A percentile compares a stretch with the other conserved stretches of the same genome.
phyloP scores from a whole-genome alignment of 23 tunicate species.

The Trididemnum nubilum region DNA sequence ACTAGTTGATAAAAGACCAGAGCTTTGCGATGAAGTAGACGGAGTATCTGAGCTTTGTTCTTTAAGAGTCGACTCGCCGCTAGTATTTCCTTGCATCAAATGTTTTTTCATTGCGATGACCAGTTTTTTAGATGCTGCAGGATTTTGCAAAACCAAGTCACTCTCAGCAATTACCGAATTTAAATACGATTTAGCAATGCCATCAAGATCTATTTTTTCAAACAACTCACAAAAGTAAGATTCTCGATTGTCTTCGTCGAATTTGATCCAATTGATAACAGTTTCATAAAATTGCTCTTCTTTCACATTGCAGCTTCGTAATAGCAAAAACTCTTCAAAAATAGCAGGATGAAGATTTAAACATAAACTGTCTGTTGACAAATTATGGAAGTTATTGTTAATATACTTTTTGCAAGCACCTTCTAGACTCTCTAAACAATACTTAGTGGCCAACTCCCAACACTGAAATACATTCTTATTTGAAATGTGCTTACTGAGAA shows the following conservation, averaged over 20 bases:
- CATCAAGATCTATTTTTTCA: not conserved
- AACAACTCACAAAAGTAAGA: not conserved
- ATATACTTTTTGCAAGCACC: not conserved
- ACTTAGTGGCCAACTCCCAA: not conserved
- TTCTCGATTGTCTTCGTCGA: not conserved
- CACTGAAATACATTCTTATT: not conserved
- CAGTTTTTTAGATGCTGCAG: not conserved
- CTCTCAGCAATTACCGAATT: not conserved
- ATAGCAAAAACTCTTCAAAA: not conserved
- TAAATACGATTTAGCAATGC: not conserved
- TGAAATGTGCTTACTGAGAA: not conserved
- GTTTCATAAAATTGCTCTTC: constrained; percentile 1
- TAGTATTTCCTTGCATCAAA: no score
- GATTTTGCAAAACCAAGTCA: constrained; percentile 3
- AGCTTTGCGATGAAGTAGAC: not conserved
- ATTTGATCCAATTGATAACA: not conserved
- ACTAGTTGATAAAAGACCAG: not conserved
- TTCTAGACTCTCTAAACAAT: not conserved
- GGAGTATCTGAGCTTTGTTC: not conserved
- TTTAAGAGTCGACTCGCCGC: no score
- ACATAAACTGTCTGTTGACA: not conserved
- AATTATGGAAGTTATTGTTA: not conserved
- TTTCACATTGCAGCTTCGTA: not conserved
- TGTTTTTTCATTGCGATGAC: not conserved
- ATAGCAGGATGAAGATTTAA: not conserved